Evolutionary conservation across 2,888 invertebrate species (phyloP).

Genomic region (Aspidiotus rigidus): DNA sequence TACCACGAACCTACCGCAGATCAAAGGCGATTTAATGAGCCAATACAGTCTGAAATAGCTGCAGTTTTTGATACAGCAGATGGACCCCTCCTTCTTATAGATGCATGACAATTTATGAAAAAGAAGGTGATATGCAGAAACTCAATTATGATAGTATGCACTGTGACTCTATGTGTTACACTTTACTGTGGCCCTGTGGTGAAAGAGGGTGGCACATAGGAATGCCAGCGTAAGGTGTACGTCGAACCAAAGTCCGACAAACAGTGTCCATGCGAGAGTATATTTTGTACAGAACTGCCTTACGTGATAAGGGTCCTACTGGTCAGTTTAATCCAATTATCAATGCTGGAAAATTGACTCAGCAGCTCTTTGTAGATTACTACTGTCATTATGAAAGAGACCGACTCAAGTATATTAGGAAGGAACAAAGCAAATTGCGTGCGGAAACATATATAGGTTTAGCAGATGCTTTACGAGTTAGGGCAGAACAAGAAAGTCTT

Average conservation of each 20-base stretch:
- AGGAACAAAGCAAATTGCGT: slow-evolving; percentile 20
- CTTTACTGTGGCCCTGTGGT: neutral
- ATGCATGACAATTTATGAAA: too few species aligned
- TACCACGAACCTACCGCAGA: too few species aligned
- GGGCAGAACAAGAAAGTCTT: neutral
- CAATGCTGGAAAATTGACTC: slow-evolving; percentile 28
- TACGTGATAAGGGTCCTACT: neutral
- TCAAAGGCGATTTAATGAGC: too few species aligned
- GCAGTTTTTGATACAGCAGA: too few species aligned
- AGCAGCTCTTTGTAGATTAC: slow-evolving; percentile 29
- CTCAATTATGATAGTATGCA: too few species aligned
- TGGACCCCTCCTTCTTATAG: too few species aligned
- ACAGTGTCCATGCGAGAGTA: slow-evolving; percentile 25
- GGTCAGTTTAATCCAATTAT: slow-evolving; percentile 29
- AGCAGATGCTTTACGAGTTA: slow-evolving; percentile 19
- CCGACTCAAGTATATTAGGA: slow-evolving; percentile 17
- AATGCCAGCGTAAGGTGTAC: slow-evolving; percentile 6
- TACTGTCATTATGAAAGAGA: slow-evolving; percentile 28
- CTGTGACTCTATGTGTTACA: neutral
- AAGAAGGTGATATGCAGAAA: too few species aligned
- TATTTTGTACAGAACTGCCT: slow-evolving; percentile 10
- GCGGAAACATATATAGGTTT: slow-evolving; percentile 30
- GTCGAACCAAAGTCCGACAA: slow-evolving; percentile 7
- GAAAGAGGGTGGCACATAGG: slow-evolving; percentile 29
- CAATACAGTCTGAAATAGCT: too few species aligned